Percentiles rank a stretch among this genome's conserved stretches.
Conservation (phyloP, 2,888 invertebrate species). For the Cerceris ruficornis region DNA sequence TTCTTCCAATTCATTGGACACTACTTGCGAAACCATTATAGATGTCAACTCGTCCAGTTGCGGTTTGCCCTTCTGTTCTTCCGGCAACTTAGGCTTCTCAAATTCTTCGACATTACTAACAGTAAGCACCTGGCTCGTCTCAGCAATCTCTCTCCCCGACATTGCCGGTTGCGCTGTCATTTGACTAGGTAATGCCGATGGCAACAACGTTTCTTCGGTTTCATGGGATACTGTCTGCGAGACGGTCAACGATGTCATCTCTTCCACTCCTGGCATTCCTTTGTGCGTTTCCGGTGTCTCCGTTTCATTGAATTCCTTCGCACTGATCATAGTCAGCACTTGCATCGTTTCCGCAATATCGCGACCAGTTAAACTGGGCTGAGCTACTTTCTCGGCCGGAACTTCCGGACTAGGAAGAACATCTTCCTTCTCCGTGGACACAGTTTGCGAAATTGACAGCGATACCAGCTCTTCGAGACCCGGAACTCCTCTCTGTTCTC, state of each 20-base stretch:
- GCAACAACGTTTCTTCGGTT: slow-evolving; percentile 59
- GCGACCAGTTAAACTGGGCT: slow-evolving; percentile 70
- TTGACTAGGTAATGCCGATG: slow-evolving; percentile 42
- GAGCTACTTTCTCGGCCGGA: slow-evolving; percentile 78
- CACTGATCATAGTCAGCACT: slow-evolving; percentile 66
- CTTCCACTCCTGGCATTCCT: slow-evolving; percentile 68
- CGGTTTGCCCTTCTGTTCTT: slow-evolving; percentile 60
- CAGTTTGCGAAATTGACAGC: slow-evolving; percentile 65
- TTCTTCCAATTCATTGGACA: slow-evolving; percentile 62
- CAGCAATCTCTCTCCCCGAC: slow-evolving; percentile 75
- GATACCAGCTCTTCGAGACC: slow-evolving; percentile 70
- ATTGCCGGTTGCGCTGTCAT: slow-evolving; percentile 69
- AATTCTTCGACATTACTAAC: slow-evolving; percentile 61
- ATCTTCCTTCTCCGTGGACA: slow-evolving; percentile 70
- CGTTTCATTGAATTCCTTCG: slow-evolving; percentile 66
- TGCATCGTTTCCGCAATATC: slow-evolving; percentile 74
- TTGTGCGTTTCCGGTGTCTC: slow-evolving; percentile 63
- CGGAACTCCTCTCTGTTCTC: slow-evolving; percentile 66
- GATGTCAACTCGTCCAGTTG: slow-evolving; percentile 67
- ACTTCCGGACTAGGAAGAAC: slow-evolving; percentile 53
- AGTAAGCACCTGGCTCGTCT: slow-evolving; percentile 67
- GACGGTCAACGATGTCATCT: slow-evolving; percentile 68
- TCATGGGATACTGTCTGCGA: slow-evolving; percentile 71
- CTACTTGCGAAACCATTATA: slow-evolving; percentile 65
- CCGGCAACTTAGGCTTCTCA: slow-evolving; percentile 48